These are phyloP conservation scores for Anarhynchus alexandrinus DNA, from an alignment of 2,113 vertebrate species.

Conservation along the genomic window DNA sequence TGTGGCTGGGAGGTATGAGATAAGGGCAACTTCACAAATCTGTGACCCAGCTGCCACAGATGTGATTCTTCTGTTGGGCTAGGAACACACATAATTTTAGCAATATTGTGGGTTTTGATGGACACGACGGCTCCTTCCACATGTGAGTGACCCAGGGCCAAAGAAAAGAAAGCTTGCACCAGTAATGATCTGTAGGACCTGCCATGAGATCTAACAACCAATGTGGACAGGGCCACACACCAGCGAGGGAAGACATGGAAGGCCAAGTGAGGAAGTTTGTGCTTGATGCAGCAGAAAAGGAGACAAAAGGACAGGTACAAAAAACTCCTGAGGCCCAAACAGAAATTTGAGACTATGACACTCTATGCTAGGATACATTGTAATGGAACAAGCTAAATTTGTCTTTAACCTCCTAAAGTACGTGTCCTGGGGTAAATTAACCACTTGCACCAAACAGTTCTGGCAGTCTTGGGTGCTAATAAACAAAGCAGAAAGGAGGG, in stretches of 20 bases:
- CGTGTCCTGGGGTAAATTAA: not conserved
- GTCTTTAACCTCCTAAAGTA: not conserved
- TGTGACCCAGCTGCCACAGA: not conserved
- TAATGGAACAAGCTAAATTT: not conserved
- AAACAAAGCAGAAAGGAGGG: not conserved
- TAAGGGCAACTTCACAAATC: not conserved
- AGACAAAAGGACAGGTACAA: slow-evolving; percentile 1
- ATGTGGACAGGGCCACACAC: accelerated
- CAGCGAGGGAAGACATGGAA: not conserved
- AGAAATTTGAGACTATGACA: not conserved
- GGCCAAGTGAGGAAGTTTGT: not conserved
- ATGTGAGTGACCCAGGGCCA: not conserved
- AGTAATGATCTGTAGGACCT: not conserved
- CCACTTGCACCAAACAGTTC: not conserved
- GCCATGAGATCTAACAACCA: not conserved
- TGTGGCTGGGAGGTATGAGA: not conserved
- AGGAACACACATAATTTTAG: not conserved
- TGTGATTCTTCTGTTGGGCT: not conserved
- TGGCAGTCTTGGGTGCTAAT: not conserved
- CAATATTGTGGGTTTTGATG: not conserved
- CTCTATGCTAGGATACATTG: not conserved
- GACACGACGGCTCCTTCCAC: not conserved
- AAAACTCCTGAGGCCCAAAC: not conserved
- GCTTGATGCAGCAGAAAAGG: not conserved
- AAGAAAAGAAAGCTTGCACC: not conserved